phyloP scores from a whole-genome alignment of 2,888 invertebrate species.

The Plebejus melissa region DNA sequence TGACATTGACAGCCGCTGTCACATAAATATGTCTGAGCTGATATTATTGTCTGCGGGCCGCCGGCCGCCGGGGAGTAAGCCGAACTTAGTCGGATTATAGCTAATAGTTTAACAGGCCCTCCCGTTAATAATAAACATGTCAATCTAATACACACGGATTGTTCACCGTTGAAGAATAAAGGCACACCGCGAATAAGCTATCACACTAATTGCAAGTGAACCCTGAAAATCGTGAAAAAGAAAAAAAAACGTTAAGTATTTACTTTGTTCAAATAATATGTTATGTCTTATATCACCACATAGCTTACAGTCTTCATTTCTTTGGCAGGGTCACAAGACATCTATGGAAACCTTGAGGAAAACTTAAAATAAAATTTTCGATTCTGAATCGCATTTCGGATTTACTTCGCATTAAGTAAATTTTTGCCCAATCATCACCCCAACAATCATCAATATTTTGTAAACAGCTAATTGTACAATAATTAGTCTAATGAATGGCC shows the following conservation, averaged over 20 bases:
- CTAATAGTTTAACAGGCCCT: constrained; percentile 75
- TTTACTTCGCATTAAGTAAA: constrained; percentile 71
- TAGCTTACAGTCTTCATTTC: background rate
- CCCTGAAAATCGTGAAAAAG: background rate
- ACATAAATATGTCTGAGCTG: constrained; percentile 56
- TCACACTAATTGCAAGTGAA: background rate
- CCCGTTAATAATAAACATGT: constrained; percentile 76
- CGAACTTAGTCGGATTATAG: constrained; percentile 68
- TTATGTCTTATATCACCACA: too few species aligned
- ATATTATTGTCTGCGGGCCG: constrained; percentile 49
- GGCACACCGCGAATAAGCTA: constrained; percentile 34
- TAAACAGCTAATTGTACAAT: constrained; percentile 62
- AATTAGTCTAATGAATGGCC: constrained; percentile 37
- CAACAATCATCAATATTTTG: constrained; percentile 38
- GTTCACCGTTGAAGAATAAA: constrained; percentile 35
- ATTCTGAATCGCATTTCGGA: constrained; percentile 61
- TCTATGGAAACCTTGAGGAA: constrained; percentile 39
- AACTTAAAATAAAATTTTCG: constrained; percentile 55
- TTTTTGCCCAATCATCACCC: constrained; percentile 65
- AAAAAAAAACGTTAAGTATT: background rate
- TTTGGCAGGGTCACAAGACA: background rate
- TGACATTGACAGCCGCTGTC: constrained; percentile 35
- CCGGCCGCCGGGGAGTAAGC: constrained; percentile 52
- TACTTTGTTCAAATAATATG: too few species aligned
- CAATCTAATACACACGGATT: constrained; percentile 45